Percentiles rank a stretch among this genome's conserved stretches.
phyloP scores from a whole-genome alignment of 2,888 invertebrate species.

The Nephrotoma flavescens region DNA sequence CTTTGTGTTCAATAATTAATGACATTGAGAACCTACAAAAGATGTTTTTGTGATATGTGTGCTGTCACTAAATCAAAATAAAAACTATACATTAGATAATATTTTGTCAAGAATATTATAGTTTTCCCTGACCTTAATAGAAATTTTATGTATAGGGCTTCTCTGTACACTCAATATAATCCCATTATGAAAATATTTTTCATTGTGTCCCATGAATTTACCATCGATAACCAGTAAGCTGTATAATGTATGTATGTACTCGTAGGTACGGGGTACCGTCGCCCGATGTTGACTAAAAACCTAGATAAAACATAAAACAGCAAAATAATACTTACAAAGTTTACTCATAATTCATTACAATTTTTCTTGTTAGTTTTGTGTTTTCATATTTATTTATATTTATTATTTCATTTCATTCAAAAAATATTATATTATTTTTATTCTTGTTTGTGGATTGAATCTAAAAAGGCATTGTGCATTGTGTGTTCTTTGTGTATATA shows the following conservation, averaged over 20 bases:
- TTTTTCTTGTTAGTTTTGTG: background rate
- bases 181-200: background rate
- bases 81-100: background rate
- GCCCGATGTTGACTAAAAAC: background rate
- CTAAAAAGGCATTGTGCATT: conserved; percentile 6
- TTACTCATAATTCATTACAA: background rate
- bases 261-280: background rate
- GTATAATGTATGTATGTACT: background rate
- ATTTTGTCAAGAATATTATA: background rate
- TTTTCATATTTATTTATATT: background rate
- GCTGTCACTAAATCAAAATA: background rate
- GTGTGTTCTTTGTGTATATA: conserved; percentile 7
- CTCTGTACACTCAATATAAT: background rate
- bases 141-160: background rate
- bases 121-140: background rate
- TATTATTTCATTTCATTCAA: background rate
- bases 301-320: background rate
- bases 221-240: background rate
- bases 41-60: too few relatives aligned
- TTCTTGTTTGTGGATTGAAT: conserved; percentile 5
- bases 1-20: too few relatives aligned
- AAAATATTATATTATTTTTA: background rate
- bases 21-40: too few relatives aligned
- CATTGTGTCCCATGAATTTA: background rate
- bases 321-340: background rate